phyloP scores from a whole-genome alignment of 2,797 vertebrate genomes.

The Macropodus opercularis region DNA sequence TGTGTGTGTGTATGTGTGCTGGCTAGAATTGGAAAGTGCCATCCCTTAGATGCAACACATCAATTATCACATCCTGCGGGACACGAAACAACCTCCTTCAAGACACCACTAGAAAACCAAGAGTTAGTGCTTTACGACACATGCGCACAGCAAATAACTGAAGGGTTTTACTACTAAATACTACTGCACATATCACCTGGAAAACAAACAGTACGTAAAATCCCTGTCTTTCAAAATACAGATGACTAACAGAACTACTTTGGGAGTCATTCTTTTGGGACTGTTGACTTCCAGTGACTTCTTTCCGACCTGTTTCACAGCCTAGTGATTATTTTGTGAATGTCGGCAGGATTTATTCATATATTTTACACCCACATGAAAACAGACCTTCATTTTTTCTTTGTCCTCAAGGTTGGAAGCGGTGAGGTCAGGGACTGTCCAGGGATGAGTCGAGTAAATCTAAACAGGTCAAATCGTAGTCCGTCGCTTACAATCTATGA shows the following conservation, averaged over 20 bases:
- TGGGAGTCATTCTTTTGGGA: conserved; percentile 2
- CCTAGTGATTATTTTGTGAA: conserved; percentile 13
- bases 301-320: conserved; percentile 30
- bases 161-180: conserved; percentile 65
- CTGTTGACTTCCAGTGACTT: conserved; percentile 23
- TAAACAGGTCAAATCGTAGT: conserved; percentile 29
- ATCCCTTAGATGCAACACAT: conserved; percentile 58
- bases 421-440: background rate
- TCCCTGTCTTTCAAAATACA: conserved; percentile 42
- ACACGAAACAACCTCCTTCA: conserved; percentile 57
- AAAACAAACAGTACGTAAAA: conserved; percentile 66
- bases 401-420: background rate
- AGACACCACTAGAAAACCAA: conserved; percentile 59
- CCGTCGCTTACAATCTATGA: conserved; percentile 1
- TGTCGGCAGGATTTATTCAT: conserved; percentile 11
- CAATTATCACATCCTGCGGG: conserved; percentile 56
- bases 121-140: conserved; percentile 47
- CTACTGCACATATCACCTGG: conserved; percentile 57
- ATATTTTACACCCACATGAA: conserved; percentile 19
- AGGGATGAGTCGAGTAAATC: conserved; percentile 8
- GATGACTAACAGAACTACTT: conserved; percentile 45
- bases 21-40: conserved; percentile 61
- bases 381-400: background rate
- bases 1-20: conserved; percentile 50
- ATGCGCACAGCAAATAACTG: conserved; percentile 59